phyloP scores from a whole-genome alignment of 2,797 vertebrate genomes.

The Megaceryle alcyon region DNA sequence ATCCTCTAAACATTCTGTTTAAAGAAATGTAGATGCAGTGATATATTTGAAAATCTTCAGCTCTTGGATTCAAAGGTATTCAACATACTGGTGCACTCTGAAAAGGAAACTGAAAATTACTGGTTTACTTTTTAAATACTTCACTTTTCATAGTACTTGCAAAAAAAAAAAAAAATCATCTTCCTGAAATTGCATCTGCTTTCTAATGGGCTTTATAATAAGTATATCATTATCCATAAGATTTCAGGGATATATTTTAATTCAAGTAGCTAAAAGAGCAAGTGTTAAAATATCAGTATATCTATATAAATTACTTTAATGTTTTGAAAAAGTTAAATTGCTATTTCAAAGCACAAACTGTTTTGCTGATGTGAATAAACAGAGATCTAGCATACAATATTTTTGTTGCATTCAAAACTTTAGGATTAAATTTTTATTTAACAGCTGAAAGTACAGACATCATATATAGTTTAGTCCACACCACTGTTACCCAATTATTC shows the following conservation, averaged over 20 bases:
- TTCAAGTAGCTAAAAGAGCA: background rate
- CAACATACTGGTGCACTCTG: background rate
- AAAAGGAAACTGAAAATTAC: background rate
- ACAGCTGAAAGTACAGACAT: background rate
- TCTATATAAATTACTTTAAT: no score
- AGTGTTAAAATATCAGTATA: background rate
- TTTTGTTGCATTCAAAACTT: background rate
- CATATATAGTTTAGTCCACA: background rate
- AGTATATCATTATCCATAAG: background rate
- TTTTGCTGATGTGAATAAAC: background rate
- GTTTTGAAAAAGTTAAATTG: background rate
- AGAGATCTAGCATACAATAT: background rate
- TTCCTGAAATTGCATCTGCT: background rate
- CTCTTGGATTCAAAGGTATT: background rate
- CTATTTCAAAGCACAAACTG: slow-evolving; percentile 15
- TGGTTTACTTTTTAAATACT: background rate
- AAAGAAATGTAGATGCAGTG: background rate
- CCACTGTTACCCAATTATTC: background rate
- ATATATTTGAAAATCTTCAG: background rate
- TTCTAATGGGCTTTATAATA: background rate
- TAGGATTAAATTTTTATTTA: background rate
- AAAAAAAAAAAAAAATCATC: background rate
- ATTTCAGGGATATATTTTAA: background rate
- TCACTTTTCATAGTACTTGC: background rate
- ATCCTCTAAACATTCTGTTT: background rate